phyloP scores from a whole-genome alignment of 1,140 invertebrate genomes.

The Brachionus manjavacas region DNA sequence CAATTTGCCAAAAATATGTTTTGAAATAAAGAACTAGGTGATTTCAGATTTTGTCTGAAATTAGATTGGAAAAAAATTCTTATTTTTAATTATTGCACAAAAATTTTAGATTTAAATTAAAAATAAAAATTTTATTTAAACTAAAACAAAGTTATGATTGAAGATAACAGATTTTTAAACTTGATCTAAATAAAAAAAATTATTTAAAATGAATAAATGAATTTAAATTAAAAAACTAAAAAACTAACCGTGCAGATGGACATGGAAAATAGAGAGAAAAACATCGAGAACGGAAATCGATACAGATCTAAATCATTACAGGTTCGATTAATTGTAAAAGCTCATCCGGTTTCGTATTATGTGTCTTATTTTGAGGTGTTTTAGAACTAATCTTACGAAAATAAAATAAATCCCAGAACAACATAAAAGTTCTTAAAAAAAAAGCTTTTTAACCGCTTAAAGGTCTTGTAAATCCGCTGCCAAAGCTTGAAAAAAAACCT shows the following conservation, averaged over 20 bases:
- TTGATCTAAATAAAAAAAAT: not conserved
- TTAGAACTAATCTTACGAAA: constrained; percentile 25
- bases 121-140: not conserved
- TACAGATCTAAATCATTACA: constrained; percentile 41
- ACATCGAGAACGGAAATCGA: constrained; percentile 18
- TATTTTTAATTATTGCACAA: too few species aligned
- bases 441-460: not conserved
- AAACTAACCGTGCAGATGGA: constrained; percentile 17
- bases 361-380: constrained; percentile 43
- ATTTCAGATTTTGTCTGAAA: too few species aligned
- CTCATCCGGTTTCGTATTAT: constrained; percentile 43
- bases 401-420: not conserved
- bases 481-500: not conserved
- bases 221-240: not conserved
- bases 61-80: too few species aligned
- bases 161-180: not conserved
- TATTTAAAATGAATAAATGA: not conserved
- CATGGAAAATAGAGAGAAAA: constrained; percentile 33
- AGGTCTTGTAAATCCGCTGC: not conserved
- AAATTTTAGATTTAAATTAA: too few species aligned
- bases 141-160: not conserved
- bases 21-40: too few species aligned
- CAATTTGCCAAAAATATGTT: too few species aligned
- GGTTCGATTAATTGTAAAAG: constrained; percentile 41
- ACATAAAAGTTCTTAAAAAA: not conserved